These are phyloP conservation scores for Propithecus deckenii DNA, from an alignment of 2,797 vertebrate genomes.

Conservation along the genomic window DNA sequence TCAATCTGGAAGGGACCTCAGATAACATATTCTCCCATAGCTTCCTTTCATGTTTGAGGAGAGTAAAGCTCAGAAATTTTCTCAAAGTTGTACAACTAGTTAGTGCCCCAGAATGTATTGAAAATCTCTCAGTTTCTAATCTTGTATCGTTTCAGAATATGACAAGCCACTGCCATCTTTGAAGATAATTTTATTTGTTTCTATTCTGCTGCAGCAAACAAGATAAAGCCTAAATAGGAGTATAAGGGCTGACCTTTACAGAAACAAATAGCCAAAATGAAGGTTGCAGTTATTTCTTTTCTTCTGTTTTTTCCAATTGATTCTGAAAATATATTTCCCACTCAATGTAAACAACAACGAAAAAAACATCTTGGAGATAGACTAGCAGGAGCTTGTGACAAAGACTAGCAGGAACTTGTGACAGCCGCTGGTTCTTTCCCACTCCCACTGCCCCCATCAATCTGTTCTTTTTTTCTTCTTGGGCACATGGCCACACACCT, in stretches of 20 bases:
- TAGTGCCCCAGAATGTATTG: not conserved
- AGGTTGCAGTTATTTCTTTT: not conserved
- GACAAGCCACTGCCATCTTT: not conserved
- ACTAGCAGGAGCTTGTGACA: not conserved
- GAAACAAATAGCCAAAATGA: not conserved
- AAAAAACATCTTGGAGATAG: not conserved
- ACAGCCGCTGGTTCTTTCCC: not conserved
- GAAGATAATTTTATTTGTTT: not conserved
- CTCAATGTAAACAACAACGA: not conserved
- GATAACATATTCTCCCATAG: not conserved
- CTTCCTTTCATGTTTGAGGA: not conserved
- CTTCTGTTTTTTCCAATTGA: not conserved
- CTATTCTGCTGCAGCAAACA: not conserved
- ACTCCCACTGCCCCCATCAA: not conserved
- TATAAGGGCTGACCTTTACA: not conserved
- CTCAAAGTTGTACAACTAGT: not conserved
- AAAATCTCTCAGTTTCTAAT: not conserved
- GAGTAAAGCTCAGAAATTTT: not conserved
- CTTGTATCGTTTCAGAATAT: not conserved
- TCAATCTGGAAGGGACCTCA: not conserved
- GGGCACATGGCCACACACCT: no score
- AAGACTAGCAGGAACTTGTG: not conserved
- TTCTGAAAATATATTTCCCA: not conserved
- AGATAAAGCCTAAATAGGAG: not conserved
- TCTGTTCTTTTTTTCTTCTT: not conserved